phyloP scores from a whole-genome alignment of 2,113 vertebrate genomes.

The Turnix velox region DNA sequence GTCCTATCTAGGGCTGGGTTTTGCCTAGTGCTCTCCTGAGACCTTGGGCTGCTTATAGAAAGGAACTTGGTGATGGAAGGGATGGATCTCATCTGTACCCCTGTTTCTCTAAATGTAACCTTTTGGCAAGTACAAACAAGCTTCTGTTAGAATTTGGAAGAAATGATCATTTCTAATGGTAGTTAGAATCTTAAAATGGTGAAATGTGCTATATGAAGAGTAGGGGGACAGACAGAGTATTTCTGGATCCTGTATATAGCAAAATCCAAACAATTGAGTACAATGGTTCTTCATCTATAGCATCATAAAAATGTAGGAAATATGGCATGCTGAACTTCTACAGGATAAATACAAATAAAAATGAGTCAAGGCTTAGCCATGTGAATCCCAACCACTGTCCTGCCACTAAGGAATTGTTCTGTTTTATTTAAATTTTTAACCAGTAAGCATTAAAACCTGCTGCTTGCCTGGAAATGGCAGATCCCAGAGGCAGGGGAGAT shows the following conservation, averaged over 20 bases:
- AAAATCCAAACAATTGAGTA: background rate
- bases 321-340: background rate
- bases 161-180: background rate
- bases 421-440: background rate
- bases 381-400: background rate
- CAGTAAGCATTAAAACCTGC: background rate
- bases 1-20: background rate
- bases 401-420: background rate
- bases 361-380: background rate
- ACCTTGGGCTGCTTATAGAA: background rate
- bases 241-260: background rate
- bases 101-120: background rate
- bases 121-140: background rate
- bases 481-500: background rate
- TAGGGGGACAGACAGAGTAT: background rate
- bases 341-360: background rate
- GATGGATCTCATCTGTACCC: background rate
- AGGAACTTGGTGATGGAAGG: background rate
- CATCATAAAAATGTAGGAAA: background rate
- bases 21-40: background rate
- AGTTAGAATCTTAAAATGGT: background rate
- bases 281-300: background rate
- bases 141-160: background rate
- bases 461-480: background rate
- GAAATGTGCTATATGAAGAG: background rate